These are phyloP conservation scores for Lepilemur septentrionalis DNA, from an alignment of 2,797 vertebrate species.

Conservation along the genomic window DNA sequence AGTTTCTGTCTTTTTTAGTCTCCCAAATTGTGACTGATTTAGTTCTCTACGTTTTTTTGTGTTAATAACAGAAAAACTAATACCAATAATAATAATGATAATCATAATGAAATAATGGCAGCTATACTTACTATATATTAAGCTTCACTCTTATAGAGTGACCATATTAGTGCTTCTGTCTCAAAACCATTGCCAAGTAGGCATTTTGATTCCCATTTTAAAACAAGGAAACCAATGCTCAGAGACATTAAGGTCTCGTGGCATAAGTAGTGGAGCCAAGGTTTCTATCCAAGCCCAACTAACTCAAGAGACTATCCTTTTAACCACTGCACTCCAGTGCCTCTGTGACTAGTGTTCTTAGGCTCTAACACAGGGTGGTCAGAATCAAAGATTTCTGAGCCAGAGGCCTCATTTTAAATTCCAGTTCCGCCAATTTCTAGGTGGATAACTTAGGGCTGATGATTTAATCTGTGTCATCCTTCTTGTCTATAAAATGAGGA, in stretches of 20 bases:
- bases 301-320: background rate
- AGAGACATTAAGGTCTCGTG: background rate
- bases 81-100: background rate
- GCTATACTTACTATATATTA: background rate
- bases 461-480: conserved; percentile 1
- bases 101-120: background rate
- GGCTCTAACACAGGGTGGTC: background rate
- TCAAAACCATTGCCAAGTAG: background rate
- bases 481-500: background rate
- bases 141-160: background rate
- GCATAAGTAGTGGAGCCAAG: background rate
- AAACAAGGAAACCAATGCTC: background rate
- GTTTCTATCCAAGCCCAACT: background rate
- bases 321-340: no score
- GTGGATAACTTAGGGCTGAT: background rate
- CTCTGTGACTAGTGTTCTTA: background rate
- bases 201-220: background rate
- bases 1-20: background rate
- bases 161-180: background rate
- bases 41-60: background rate
- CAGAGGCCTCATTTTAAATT: background rate
- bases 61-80: background rate
- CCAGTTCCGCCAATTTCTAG: background rate
- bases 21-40: background rate
- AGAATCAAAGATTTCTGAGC: background rate